Percentiles rank a stretch among this genome's conserved stretches.
phyloP scores from a whole-genome alignment of 2,113 vertebrate genomes.

The Rhea americana region DNA sequence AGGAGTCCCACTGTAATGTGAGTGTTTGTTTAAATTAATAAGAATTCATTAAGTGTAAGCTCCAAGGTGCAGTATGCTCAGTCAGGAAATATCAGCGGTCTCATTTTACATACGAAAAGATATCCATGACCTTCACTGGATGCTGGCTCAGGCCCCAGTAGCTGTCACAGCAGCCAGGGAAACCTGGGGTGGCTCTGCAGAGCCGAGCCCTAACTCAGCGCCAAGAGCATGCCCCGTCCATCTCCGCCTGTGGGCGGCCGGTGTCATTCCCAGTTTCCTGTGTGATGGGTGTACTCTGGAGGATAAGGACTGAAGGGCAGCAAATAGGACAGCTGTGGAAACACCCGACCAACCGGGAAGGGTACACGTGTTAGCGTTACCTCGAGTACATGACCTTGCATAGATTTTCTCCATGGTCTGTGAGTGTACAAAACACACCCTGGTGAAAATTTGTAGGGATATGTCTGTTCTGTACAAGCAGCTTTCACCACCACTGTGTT shows the following conservation, averaged over 20 bases:
- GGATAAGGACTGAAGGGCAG: not conserved
- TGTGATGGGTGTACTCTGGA: rapidly evolving
- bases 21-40: not conserved
- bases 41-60: not conserved
- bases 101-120: not conserved
- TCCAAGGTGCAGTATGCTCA: not conserved
- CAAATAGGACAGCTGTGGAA: not conserved
- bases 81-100: not conserved
- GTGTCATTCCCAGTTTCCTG: not conserved
- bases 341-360: not conserved
- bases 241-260: not conserved
- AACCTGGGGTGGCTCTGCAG: not conserved
- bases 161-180: not conserved
- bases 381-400: not conserved
- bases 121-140: not conserved
- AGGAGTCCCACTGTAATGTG: not conserved
- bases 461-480: not conserved
- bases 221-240: rapidly evolving
- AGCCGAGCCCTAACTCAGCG: not conserved
- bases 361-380: not conserved
- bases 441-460: not conserved
- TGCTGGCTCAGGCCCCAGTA: not conserved
- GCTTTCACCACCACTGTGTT: not conserved
- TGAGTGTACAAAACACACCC: not conserved
- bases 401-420: not conserved